phyloP scores from a whole-genome alignment of 2,797 vertebrate genomes.

The Phyllotis vaccarum region DNA sequence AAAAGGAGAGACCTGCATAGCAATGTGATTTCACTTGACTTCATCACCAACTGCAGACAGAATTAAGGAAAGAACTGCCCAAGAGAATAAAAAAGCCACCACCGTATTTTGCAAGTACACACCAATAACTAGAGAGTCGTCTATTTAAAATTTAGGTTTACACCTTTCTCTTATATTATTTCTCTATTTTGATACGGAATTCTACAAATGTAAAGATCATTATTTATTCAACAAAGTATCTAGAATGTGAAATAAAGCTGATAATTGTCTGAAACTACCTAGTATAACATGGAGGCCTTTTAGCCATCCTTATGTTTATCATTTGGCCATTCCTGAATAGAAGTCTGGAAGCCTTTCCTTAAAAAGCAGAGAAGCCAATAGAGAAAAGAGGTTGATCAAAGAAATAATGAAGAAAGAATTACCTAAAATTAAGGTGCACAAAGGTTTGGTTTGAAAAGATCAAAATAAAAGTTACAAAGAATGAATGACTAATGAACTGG shows the following conservation, averaged over 20 bases:
- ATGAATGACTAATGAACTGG: neutral
- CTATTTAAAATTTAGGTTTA: conserved; percentile 46
- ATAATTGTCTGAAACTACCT: neutral
- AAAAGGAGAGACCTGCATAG: neutral
- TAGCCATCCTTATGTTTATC: neutral
- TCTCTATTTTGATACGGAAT: neutral
- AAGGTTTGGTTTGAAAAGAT: neutral
- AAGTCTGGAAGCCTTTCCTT: neutral
- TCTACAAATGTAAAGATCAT: conserved; percentile 1
- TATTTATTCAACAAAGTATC: neutral
- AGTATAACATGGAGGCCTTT: neutral
- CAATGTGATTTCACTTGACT: neutral
- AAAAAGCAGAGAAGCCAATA: neutral
- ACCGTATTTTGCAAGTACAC: neutral
- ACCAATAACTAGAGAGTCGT: neutral
- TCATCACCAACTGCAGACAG: neutral
- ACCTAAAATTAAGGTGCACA: neutral
- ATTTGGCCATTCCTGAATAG: neutral
- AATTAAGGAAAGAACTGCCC: neutral
- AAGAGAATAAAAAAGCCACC: conserved; percentile 2
- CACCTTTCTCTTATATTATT: neutral
- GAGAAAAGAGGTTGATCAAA: neutral
- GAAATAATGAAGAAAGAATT: neutral
- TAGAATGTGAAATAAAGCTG: conserved; percentile 24
- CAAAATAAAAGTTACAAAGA: neutral